Evolutionary conservation across 2,888 invertebrate genomes (phyloP).

Genomic region (Phlogophora meticulosa): DNA sequence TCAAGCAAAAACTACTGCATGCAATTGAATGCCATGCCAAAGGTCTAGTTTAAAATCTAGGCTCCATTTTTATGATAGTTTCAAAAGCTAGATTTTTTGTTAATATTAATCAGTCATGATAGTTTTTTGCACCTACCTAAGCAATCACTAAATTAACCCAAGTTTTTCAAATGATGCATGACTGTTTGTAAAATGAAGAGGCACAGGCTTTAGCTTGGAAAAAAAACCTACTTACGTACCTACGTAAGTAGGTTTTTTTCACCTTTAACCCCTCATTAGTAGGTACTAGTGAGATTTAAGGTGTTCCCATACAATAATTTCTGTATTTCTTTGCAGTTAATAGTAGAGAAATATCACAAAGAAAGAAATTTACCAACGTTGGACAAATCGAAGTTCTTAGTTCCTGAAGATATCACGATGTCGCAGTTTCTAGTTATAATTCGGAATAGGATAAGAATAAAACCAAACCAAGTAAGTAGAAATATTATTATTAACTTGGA

Average conservation of each 20-base stretch:
- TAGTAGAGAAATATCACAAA: constrained; percentile 95
- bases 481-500: neutral
- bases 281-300: neutral
- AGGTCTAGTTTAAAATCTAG: no score
- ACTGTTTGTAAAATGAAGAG: neutral
- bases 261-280: neutral
- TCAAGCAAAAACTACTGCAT: no score
- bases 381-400: constrained; percentile 96
- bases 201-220: neutral
- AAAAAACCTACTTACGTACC: no score
- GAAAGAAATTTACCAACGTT: constrained; percentile 94
- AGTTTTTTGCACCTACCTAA: no score
- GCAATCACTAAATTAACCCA: no score
- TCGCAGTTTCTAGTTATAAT: constrained; percentile 97
- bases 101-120: no score
- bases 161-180: neutral
- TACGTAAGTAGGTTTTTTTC: no score
- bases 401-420: constrained; percentile 97
- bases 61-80: no score
- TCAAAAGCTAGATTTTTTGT: no score
- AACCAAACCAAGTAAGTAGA: constrained; percentile 92
- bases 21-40: no score
- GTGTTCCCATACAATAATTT: constrained; percentile 7
- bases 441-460: constrained; percentile 87
- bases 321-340: constrained; percentile 91